phyloP scores from a whole-genome alignment of 2,797 vertebrate species.

The Vireo griseus region DNA sequence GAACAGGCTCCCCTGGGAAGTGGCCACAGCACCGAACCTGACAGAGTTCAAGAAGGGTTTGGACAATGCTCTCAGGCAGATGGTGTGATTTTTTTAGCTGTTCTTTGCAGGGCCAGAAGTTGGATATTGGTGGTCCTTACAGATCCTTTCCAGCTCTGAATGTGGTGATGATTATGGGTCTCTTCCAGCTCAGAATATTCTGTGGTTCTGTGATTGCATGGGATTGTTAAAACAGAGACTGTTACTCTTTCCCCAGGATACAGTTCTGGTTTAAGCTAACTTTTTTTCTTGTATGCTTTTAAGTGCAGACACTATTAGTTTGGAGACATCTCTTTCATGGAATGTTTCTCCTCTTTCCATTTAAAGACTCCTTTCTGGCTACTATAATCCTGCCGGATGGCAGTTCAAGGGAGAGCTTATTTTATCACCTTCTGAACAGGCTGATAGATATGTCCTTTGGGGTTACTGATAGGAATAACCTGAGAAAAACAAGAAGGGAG shows the following conservation, averaged over 20 bases:
- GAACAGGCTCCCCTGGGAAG: neutral
- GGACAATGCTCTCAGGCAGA: neutral
- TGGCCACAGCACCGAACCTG: neutral
- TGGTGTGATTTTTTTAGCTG: neutral
- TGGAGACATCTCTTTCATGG: neutral
- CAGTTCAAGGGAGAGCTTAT: neutral
- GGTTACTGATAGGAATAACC: neutral
- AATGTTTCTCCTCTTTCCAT: neutral
- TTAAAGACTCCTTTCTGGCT: neutral
- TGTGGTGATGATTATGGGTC: too few species aligned
- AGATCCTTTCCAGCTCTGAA: neutral
- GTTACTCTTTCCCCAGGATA: neutral
- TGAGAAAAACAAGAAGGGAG: neutral
- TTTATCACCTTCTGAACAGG: neutral
- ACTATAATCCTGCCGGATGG: neutral
- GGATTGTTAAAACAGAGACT: neutral
- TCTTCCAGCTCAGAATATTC: neutral
- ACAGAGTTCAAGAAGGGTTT: neutral
- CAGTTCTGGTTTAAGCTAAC: neutral
- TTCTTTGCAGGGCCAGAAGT: neutral
- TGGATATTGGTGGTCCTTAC: neutral
- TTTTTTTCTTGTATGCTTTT: neutral
- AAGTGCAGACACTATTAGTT: neutral
- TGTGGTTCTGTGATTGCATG: neutral
- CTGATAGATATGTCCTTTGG: neutral